phyloP scores from a whole-genome alignment of 2,113 vertebrate genomes.

The Labeo catla region DNA sequence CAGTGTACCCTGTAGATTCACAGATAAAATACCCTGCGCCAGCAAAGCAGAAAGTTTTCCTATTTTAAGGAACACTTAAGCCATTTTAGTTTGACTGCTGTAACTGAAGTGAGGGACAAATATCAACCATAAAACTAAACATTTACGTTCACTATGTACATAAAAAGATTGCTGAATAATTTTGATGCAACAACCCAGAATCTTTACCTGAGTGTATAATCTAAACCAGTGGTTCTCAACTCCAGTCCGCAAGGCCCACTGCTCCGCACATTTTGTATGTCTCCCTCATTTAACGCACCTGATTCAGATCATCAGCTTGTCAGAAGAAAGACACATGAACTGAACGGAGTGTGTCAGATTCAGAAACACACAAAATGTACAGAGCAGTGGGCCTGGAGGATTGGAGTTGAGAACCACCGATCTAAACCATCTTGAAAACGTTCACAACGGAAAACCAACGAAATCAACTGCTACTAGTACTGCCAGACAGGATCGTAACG shows the following conservation, averaged over 20 bases:
- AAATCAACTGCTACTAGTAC: slow-evolving; percentile 4
- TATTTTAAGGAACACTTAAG: not conserved
- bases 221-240: slow-evolving; percentile 27
- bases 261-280: too few relatives aligned
- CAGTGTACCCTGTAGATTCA: slow-evolving; percentile 76
- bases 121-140: not conserved
- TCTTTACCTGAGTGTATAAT: slow-evolving; percentile 72
- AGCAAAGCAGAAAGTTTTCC: slow-evolving; percentile 14
- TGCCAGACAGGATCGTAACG: not conserved
- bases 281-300: too few relatives aligned
- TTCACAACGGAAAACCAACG: not conserved
- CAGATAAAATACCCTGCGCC: slow-evolving; percentile 62
- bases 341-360: too few relatives aligned
- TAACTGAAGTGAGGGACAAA: slow-evolving; percentile 1
- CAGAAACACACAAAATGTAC: too few relatives aligned
- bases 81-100: not conserved
- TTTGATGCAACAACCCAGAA: slow-evolving; percentile 41
- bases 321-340: too few relatives aligned
- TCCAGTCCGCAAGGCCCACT: too few relatives aligned
- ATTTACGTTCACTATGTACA: not conserved
- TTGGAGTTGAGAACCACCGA: too few relatives aligned
- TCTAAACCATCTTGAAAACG: slow-evolving; percentile 9
- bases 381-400: too few relatives aligned
- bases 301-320: too few relatives aligned
- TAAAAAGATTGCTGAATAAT: not conserved